Conservation (phyloP, 2,113 vertebrate species). For the Neolamprologus variostigma region DNA sequence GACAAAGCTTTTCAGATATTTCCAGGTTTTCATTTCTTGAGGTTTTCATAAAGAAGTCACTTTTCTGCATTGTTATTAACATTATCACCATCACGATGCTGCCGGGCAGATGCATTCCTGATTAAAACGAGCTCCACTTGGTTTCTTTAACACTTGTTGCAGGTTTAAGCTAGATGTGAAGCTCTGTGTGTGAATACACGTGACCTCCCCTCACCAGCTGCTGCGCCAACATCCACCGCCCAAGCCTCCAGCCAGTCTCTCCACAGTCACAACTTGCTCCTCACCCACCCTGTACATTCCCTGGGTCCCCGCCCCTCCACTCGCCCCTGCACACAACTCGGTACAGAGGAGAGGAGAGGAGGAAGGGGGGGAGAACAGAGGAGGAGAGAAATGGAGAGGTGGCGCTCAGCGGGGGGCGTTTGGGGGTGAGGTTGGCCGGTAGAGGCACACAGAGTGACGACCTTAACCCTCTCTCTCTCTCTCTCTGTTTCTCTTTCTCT, state of each 20-base stretch:
- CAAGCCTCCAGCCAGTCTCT: constrained; percentile 65
- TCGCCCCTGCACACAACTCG: constrained; percentile 19
- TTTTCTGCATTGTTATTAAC: neutral
- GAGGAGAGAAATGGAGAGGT: constrained; percentile 66
- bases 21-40: neutral
- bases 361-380: constrained; percentile 44
- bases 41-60: neutral
- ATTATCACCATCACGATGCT: neutral
- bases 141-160: neutral
- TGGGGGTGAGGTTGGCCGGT: constrained; percentile 61
- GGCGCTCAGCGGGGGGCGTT: constrained; percentile 49
- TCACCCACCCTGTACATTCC: neutral
- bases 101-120: neutral
- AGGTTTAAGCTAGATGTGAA: neutral
- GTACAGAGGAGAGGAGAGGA: constrained; percentile 25
- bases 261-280: constrained; percentile 23
- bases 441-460: constrained; percentile 59
- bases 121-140: neutral
- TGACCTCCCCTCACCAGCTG: constrained; percentile 15
- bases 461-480: constrained; percentile 74
- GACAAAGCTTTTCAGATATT: neutral
- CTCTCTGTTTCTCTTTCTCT: constrained; percentile 60
- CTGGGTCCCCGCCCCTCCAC: neutral
- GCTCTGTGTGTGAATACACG: neutral
- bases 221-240: constrained; percentile 35